Evolutionary conservation across 2,888 invertebrate species (phyloP), one percentile per base, ranked within the genome.

Genomic region (Emmelina monodactyla): DNA sequence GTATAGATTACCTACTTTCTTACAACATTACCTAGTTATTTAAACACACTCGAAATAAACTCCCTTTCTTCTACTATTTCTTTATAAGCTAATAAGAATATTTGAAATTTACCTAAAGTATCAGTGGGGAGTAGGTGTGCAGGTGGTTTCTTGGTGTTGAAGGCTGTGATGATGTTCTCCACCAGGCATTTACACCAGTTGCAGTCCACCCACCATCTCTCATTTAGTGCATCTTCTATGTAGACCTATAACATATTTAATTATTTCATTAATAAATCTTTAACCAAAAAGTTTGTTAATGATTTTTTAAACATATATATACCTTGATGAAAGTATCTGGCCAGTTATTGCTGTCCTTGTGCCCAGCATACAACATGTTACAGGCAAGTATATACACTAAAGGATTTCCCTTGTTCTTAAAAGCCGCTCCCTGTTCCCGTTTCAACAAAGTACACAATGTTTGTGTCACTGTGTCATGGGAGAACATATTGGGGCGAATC

Each of bases 191-290:
- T 90, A 62, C 96, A 96, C 70, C 93, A 91, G 0, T 91, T 87
- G 50, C 91, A 88, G 60, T 97, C 97, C 13, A 97, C 93, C 94
- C 97, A 97, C 45, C 91, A 84, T 22, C 97, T 83, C 55, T 98
- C 97, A 29, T 92, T 94, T 1, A 95, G 76, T 0, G 96, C 93
- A 76, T 98, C 97, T 57, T 98, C 97, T 39, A 97, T 88, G 63
- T 94, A 97, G 0, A 93, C 85, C 88, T 92, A 53, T 5, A 15
- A 2, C 25, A 25, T 7, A 25, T n/a, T n/a, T n/a, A n/a, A n/a
- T n/a, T n/a, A n/a, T n/a, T n/a, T n/a, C n/a, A n/a, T n/a, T n/a
- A n/a, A n/a, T n/a, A n/a, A n/a, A n/a, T n/a, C n/a, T n/a, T n/a
- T n/a, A n/a, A n/a, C n/a, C n/a, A n/a, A n/a, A n/a, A n/a, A n/a